Evolutionary conservation across 2,797 vertebrate species (phyloP).

Genomic region (Ctenosaura bakeri): DNA sequence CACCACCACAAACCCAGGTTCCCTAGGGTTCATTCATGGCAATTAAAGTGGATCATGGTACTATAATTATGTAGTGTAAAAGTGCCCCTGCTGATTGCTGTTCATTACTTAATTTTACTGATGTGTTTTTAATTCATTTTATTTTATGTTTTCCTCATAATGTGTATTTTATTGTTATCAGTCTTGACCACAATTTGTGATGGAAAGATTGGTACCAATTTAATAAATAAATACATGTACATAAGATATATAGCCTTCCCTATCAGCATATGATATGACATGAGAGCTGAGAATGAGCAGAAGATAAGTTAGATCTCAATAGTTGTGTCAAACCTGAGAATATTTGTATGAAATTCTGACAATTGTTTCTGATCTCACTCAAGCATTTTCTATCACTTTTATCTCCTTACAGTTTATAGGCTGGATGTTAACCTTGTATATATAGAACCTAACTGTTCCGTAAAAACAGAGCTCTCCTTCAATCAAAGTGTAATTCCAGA

Average conservation of each 20-base stretch:
- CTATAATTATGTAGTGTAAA: too few relatives aligned
- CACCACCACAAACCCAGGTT: too few relatives aligned
- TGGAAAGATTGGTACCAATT: neutral
- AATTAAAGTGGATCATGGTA: too few relatives aligned
- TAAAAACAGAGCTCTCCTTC: too few relatives aligned
- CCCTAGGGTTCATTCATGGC: too few relatives aligned
- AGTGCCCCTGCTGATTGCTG: too few relatives aligned
- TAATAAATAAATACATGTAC: neutral
- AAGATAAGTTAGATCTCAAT: neutral
- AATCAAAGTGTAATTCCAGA: too few relatives aligned
- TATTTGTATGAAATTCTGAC: neutral
- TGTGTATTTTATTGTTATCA: neutral
- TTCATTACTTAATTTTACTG: neutral
- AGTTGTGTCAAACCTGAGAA: neutral
- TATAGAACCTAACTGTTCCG: neutral
- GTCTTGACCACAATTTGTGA: neutral
- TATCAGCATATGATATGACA: too few relatives aligned
- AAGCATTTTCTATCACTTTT: neutral
- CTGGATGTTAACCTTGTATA: neutral
- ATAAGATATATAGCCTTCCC: too few relatives aligned
- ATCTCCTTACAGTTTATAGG: neutral
- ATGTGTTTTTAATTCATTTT: neutral
- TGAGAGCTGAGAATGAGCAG: neutral
- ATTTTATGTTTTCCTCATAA: too few relatives aligned
- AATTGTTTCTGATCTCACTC: neutral